Conservation (phyloP, 2,888 invertebrate genomes). For the Drosophila kanekoi region DNA sequence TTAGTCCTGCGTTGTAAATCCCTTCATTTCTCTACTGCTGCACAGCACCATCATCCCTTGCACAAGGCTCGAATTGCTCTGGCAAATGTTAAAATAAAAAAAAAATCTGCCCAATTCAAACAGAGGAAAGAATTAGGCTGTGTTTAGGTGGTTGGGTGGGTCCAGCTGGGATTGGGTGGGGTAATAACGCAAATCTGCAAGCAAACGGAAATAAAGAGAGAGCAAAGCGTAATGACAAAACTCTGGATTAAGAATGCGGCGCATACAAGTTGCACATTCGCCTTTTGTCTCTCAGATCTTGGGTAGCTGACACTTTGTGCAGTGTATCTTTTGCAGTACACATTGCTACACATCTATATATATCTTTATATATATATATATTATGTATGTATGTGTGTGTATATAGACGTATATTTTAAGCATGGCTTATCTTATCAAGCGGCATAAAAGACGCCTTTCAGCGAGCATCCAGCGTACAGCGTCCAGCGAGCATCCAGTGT, state of each 20-base stretch:
- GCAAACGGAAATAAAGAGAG: constrained; percentile 58
- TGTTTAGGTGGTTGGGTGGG: not conserved
- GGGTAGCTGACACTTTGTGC: constrained; percentile 39
- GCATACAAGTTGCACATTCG: constrained; percentile 77
- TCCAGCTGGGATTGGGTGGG: not conserved
- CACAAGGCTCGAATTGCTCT: constrained; percentile 52
- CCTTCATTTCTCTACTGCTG: constrained; percentile 28
- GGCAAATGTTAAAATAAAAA: constrained; percentile 8
- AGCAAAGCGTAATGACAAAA: constrained; percentile 74
- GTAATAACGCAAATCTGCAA: constrained; percentile 61
- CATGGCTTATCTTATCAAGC: constrained; percentile 79
- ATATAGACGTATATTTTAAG: constrained; percentile 76
- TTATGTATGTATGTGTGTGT: constrained; percentile 1
- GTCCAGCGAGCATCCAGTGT: constrained; percentile 22
- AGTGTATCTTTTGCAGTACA: constrained; percentile 39
- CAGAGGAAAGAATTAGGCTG: constrained; percentile 15
- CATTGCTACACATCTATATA: constrained; percentile 18
- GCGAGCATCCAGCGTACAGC: constrained; percentile 57
- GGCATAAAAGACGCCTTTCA: constrained; percentile 81
- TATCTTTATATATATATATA: constrained; percentile 23
- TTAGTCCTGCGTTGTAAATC: constrained; percentile 40
- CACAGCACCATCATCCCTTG: constrained; percentile 25
- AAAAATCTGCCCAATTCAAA: constrained; percentile 67
- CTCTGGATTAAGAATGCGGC: constrained; percentile 76
- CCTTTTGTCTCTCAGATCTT: constrained; percentile 58